Conservation (phyloP, 2,797 vertebrate species). For the Tiaroga cobitis region DNA sequence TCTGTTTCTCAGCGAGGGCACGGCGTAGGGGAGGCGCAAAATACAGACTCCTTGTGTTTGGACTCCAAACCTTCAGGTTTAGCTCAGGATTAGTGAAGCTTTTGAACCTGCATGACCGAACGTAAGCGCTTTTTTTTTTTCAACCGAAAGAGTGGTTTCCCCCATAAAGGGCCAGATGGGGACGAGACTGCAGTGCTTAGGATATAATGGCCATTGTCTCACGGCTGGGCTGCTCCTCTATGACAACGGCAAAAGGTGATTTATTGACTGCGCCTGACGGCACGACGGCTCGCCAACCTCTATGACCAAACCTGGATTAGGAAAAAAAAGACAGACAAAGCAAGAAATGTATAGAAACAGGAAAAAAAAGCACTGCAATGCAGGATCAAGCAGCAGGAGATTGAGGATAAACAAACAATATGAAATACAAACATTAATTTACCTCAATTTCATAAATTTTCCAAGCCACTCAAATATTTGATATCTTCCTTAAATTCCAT, state of each 20-base stretch:
- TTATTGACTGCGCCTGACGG: slow-evolving; percentile 75
- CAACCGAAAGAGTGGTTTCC: slow-evolving; percentile 53
- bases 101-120: slow-evolving; percentile 31
- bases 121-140: slow-evolving; percentile 49
- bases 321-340: slow-evolving; percentile 39
- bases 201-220: slow-evolving; percentile 82
- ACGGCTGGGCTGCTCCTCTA: slow-evolving; percentile 70
- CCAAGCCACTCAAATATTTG: slow-evolving; percentile 45
- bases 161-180: slow-evolving; percentile 64
- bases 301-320: slow-evolving; percentile 62
- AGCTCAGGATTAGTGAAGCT: slow-evolving; percentile 8
- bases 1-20: slow-evolving; percentile 41
- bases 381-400: slow-evolving; percentile 52
- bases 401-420: slow-evolving; percentile 32
- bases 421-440: slow-evolving; percentile 38
- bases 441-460: slow-evolving; percentile 52
- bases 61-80: slow-evolving; percentile 31
- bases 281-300: slow-evolving; percentile 65
- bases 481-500: slow-evolving; percentile 30
- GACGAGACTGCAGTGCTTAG: slow-evolving; percentile 66
- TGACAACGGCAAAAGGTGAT: slow-evolving; percentile 78
- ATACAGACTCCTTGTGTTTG: slow-evolving; percentile 6
- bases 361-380: slow-evolving; percentile 54
- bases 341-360: slow-evolving; percentile 31
- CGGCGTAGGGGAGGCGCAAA: slow-evolving; percentile 6